Percentiles rank a stretch among this genome's conserved stretches.
phyloP scores from a whole-genome alignment of 37 sponge, comb jelly and placozoan genomes.

The Beroe ovata region DNA sequence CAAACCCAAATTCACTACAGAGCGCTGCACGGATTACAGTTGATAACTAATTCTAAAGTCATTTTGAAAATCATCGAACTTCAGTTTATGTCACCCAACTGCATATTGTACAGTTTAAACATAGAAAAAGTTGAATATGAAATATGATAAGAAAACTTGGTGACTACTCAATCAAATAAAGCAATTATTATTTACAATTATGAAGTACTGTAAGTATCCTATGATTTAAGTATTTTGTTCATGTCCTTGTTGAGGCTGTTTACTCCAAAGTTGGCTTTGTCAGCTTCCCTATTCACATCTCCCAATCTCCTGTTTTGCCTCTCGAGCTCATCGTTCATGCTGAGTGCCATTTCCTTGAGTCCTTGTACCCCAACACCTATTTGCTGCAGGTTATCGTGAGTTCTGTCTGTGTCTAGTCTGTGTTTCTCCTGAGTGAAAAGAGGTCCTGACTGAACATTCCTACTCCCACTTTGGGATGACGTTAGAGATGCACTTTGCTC shows the following conservation, averaged over 20 bases:
- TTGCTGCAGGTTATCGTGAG: constrained; percentile 40
- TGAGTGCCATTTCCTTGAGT: constrained; percentile 47
- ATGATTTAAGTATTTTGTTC: constrained; percentile 58
- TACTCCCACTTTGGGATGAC: neutral
- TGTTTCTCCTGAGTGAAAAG: neutral
- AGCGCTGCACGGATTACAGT: too few relatives aligned
- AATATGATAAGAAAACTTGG: too few relatives aligned
- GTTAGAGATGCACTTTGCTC: neutral
- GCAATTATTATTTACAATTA: too few relatives aligned
- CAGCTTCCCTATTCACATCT: constrained; percentile 46
- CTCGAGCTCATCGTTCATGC: constrained; percentile 19
- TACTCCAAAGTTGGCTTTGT: constrained; percentile 45
- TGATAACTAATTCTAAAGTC: too few relatives aligned
- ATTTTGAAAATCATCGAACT: too few relatives aligned
- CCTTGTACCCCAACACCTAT: constrained; percentile 45
- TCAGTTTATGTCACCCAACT: too few relatives aligned
- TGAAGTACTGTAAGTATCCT: too few relatives aligned
- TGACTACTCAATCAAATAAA: too few relatives aligned
- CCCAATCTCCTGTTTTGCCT: constrained; percentile 14
- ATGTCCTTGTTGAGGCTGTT: constrained; percentile 44
- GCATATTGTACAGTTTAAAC: too few relatives aligned
- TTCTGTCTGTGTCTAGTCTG: constrained; percentile 35
- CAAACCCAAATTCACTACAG: too few relatives aligned
- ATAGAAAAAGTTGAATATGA: too few relatives aligned
- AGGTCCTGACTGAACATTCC: neutral